phyloP scores from a whole-genome alignment of 2,113 vertebrate species.

The Osmerus mordax region DNA sequence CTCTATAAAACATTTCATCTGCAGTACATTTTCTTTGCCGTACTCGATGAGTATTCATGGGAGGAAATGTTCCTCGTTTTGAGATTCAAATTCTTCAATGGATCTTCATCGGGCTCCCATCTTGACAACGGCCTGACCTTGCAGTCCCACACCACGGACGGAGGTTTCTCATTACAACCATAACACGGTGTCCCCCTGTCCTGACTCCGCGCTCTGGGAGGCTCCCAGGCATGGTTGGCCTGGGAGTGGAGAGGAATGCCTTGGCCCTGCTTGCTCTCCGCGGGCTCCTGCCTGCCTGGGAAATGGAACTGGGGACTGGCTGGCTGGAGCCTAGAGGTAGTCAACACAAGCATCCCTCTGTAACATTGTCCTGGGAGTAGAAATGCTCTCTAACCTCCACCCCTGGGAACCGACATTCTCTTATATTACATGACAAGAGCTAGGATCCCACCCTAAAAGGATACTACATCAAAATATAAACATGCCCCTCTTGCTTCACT shows the following conservation, averaged over 20 bases:
- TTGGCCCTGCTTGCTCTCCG: not conserved
- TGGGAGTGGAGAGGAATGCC: not conserved
- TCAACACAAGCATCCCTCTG: slow-evolving; percentile 3
- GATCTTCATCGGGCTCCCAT: not conserved
- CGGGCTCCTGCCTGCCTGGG: not conserved
- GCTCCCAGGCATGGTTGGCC: not conserved
- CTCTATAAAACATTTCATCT: not conserved
- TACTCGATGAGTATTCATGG: not conserved
- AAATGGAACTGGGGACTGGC: not conserved
- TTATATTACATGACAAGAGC: slow-evolving; percentile 39
- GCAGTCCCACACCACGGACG: not conserved
- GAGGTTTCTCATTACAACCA: slow-evolving; percentile 5
- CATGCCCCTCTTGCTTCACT: slow-evolving; percentile 41
- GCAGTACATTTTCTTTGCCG: not conserved
- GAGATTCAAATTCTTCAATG: not conserved
- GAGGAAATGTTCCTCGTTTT: not conserved
- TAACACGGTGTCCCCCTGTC: not conserved
- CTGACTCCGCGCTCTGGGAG: not conserved
- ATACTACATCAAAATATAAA: slow-evolving; percentile 44
- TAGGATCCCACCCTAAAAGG: slow-evolving; percentile 14
- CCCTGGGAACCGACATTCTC: slow-evolving; percentile 43
- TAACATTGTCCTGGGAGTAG: not conserved
- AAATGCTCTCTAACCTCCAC: slow-evolving; percentile 23
- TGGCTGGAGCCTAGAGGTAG: not conserved
- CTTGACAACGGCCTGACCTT: not conserved